Evolutionary conservation across 2,797 vertebrate genomes (phyloP).

Genomic region (Rhinella marina): DNA sequence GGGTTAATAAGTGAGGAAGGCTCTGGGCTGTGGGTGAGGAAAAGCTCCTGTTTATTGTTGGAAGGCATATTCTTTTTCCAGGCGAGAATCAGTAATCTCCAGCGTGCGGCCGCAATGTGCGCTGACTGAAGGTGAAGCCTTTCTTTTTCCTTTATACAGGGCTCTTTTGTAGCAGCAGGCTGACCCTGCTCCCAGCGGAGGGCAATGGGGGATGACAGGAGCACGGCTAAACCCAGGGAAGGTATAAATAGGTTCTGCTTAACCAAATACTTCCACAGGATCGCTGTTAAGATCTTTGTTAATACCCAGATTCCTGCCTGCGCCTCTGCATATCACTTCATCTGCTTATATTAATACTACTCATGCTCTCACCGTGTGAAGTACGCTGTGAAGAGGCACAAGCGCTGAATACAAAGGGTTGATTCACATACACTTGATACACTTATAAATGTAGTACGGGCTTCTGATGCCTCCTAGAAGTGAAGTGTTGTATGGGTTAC

Average conservation of each 20-base stretch:
- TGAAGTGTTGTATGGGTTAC: neutral
- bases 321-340: conserved; percentile 24
- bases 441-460: neutral
- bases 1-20: conserved; percentile 40
- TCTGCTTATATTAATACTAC: conserved; percentile 29
- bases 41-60: conserved; percentile 60
- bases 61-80: conserved; percentile 61
- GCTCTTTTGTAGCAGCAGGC: conserved; percentile 55
- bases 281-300: conserved; percentile 56
- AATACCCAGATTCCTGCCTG: conserved; percentile 53
- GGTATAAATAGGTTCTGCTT: conserved; percentile 30
- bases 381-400: neutral
- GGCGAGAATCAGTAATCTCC: conserved; percentile 59
- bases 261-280: conserved; percentile 60
- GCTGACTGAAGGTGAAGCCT: conserved; percentile 52
- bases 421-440: too few species aligned
- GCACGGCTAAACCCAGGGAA: conserved; percentile 27
- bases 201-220: conserved; percentile 42
- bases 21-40: conserved; percentile 46
- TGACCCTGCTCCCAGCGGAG: conserved; percentile 51
- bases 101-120: conserved; percentile 55
- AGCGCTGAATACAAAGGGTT: neutral
- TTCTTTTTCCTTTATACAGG: conserved; percentile 58
- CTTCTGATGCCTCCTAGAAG: neutral
- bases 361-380: neutral